phyloP scores from a whole-genome alignment of 2,113 vertebrate species.

The Phyllostomus discolor region DNA sequence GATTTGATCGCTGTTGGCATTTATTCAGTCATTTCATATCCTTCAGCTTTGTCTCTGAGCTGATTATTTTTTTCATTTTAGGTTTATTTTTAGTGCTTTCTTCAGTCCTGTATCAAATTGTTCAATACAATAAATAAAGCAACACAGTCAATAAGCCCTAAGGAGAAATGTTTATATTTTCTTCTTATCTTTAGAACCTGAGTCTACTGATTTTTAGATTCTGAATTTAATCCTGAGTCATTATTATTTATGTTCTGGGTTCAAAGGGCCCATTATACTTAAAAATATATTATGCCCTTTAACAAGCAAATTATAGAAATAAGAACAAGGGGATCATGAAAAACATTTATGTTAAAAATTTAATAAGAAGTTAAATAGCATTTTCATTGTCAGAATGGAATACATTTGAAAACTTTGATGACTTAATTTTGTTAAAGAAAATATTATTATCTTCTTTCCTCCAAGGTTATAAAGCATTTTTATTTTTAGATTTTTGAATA shows the following conservation, averaged over 20 bases:
- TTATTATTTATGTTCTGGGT: background rate
- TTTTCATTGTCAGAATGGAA: background rate
- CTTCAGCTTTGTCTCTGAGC: background rate
- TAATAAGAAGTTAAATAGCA: background rate
- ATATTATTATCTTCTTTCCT: background rate
- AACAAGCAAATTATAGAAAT: background rate
- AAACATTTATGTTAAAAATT: background rate
- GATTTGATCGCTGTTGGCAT: background rate
- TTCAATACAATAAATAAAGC: background rate
- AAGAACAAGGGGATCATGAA: background rate
- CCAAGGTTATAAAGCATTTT: background rate
- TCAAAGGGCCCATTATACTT: background rate
- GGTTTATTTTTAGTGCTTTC: constrained; percentile 30
- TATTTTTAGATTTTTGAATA: background rate
- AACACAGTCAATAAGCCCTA: background rate
- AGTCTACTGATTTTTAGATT: background rate
- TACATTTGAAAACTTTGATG: background rate
- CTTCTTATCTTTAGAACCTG: background rate
- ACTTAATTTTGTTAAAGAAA: background rate
- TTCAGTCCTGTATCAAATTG: background rate
- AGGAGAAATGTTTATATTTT: background rate
- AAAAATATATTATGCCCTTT: background rate
- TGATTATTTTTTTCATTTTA: constrained; percentile 8
- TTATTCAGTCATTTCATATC: background rate
- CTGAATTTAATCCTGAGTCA: background rate